phyloP scores from a whole-genome alignment of 2,797 vertebrate genomes.

The Columba guinea region DNA sequence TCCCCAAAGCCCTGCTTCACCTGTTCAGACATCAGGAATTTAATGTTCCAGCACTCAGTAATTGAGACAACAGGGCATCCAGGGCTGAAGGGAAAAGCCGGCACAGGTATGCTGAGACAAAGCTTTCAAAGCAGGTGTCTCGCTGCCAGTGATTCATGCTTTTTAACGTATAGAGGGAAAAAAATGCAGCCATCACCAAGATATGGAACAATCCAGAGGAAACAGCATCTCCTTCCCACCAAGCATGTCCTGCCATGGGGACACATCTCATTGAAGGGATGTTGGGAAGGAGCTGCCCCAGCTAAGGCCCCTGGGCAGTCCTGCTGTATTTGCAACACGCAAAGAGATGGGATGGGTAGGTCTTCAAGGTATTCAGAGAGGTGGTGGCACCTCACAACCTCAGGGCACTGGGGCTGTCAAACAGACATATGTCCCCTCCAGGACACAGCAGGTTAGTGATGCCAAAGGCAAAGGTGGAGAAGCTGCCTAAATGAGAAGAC shows the following conservation, averaged over 20 bases:
- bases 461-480: neutral
- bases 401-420: neutral
- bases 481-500: neutral
- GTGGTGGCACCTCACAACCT: neutral
- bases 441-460: neutral
- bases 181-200: neutral
- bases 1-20: neutral
- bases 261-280: neutral
- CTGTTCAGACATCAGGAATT: conserved; percentile 17
- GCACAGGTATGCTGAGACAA: neutral
- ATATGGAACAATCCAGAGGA: neutral
- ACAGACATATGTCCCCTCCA: neutral
- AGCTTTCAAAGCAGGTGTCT: neutral
- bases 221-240: neutral
- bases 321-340: neutral
- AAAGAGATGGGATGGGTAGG: neutral
- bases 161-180: neutral
- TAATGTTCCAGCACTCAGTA: neutral
- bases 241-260: neutral
- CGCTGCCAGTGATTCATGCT: neutral
- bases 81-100: neutral
- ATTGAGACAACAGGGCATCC: conserved; percentile 13
- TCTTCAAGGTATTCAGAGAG: neutral
- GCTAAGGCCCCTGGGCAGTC: neutral
- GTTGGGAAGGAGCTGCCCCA: neutral